Conservation (phyloP, 1,140 invertebrate genomes). For the Nasonia longicornis region DNA sequence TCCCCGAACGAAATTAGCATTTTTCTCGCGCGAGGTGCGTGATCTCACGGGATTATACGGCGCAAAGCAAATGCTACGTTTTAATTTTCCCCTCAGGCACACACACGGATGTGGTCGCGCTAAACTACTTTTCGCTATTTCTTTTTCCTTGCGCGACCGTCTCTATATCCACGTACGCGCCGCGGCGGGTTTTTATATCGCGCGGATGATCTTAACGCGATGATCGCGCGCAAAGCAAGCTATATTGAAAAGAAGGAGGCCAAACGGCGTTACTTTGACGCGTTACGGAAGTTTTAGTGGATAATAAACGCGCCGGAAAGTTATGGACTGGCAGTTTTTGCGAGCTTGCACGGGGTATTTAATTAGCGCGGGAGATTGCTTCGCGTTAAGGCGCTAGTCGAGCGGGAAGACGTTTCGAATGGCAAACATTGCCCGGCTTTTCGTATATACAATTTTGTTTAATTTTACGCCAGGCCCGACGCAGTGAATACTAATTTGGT, state of each 20-base stretch:
- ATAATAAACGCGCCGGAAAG: constrained; percentile 8
- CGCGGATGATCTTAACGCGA: not conserved
- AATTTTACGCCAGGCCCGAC: not conserved
- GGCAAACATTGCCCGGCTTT: not conserved
- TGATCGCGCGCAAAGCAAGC: not conserved
- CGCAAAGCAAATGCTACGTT: not conserved
- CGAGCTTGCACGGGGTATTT: not conserved
- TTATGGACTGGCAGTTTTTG: constrained; percentile 7
- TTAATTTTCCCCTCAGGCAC: not conserved
- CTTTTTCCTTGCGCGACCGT: not conserved
- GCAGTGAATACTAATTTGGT: constrained; percentile 4
- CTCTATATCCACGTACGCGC: too few species aligned
- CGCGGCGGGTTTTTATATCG: not conserved
- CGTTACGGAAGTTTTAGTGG: constrained; percentile 23
- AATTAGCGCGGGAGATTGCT: constrained; percentile 19
- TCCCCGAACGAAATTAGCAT: constrained; percentile 5
- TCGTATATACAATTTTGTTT: not conserved
- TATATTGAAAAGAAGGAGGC: constrained; percentile 16
- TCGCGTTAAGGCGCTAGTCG: not conserved
- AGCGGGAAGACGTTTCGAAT: not conserved
- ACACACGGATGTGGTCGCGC: not conserved
- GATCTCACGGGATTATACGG: not conserved
- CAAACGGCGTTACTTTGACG: not conserved
- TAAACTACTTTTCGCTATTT: constrained; percentile 18
- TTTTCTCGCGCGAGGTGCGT: not conserved